Evolutionary conservation across 2,113 vertebrate species (phyloP).

Genomic region (Atrichornis clamosus): DNA sequence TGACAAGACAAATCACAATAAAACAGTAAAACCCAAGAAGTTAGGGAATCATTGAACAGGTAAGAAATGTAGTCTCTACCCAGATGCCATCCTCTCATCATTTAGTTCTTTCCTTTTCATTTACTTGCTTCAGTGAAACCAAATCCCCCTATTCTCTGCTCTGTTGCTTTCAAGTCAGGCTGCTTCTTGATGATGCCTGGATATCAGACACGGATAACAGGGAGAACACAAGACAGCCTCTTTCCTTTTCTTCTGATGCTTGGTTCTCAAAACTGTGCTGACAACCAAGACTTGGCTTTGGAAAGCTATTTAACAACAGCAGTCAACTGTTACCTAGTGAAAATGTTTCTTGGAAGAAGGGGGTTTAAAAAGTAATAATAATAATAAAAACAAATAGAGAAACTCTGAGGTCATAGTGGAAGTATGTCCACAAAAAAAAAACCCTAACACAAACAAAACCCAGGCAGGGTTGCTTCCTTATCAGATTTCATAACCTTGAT

Average conservation of each 20-base stretch:
- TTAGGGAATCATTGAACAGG: neutral
- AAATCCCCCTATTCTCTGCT: neutral
- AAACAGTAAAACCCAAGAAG: neutral
- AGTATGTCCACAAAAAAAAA: neutral
- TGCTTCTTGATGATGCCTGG: neutral
- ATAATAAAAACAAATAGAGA: neutral
- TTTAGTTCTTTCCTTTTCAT: neutral
- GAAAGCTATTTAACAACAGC: neutral
- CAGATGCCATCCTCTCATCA: neutral
- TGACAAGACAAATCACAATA: neutral
- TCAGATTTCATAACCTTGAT: neutral
- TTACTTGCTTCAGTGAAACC: neutral
- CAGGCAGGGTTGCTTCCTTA: neutral
- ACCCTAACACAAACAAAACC: neutral
- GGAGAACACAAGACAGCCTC: neutral
- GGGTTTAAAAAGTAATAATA: neutral
- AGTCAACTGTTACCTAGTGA: neutral
- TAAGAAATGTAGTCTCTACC: neutral
- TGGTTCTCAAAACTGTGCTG: neutral
- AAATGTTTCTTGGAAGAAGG: neutral
- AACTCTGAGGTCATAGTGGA: neutral
- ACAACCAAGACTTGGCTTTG: neutral
- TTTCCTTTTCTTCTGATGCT: neutral
- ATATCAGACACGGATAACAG: neutral
- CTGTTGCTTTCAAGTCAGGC: neutral